Base-by-base conservation (phyloP, 1,140 invertebrate species). In the Paraescarpia echinospica region DNA sequence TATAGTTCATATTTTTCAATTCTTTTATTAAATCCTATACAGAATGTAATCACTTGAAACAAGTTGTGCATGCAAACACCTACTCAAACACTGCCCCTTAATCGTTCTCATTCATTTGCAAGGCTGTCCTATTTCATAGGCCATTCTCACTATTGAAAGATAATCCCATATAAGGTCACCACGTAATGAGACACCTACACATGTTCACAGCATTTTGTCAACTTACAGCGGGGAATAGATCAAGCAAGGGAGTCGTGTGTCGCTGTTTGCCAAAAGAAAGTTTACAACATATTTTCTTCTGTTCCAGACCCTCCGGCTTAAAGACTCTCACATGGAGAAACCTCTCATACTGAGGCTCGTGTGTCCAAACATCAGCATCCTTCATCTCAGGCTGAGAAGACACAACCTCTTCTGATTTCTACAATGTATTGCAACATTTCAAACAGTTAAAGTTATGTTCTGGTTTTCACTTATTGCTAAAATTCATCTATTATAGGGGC, bases 281-380 rank as follows among this genome's bases (percentile, higher is more conserved):
- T 41, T 94, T 94, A 94, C 95, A 95, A 89, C 94, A 95, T 1
- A 96, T 33, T 8, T 95, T 94, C 33, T 92, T 92, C 33, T 95
- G 92, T 18, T 94, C 93, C 35, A 96, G 92, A 77, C 94, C 94
- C 27, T 95, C 93, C 33, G 95, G 95, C n/a, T 93, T 94, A 91
- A 94, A 95, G n/a, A 95, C 93, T 91, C 95, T 93, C 0, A 95
- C 93, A 93, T 94, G 94, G 35, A 96, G 94, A 51, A 93, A 95
- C n/a, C 93, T 77, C 35, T 95, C 95, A 94, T 95, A 96, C 14
- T 95, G 94, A 33, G 95, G 94, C 89, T 95, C 94, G 33, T 94
- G 94, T 14, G 95, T 96, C 94, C 94, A 95, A 12, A 93, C 92
- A 6, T 92, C 91, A 14, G 91, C 93, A 89, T 96, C 95, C 89